Percentiles rank a stretch among this genome's conserved stretches.
phyloP scores from a whole-genome alignment of 2,797 vertebrate genomes.

The Taenioides sp. region DNA sequence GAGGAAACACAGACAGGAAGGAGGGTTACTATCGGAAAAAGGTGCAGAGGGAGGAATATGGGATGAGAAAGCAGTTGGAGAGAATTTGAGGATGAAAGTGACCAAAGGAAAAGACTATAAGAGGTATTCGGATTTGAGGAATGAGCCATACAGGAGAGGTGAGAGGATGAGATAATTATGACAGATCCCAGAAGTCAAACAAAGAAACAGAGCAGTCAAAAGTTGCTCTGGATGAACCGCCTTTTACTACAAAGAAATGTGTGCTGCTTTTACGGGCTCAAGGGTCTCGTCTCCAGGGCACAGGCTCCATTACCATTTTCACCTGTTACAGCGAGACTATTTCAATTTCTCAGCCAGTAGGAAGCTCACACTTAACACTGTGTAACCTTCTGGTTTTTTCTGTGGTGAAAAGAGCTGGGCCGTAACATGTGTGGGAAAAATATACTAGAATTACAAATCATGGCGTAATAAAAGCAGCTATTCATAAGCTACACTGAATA shows the following conservation, averaged over 20 bases:
- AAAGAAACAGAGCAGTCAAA: constrained; percentile 16
- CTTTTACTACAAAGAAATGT: constrained; percentile 42
- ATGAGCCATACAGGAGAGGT: constrained; percentile 23
- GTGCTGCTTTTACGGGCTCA: constrained; percentile 45
- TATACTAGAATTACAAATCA: neutral
- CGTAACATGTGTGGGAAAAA: neutral
- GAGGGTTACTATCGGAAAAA: neutral
- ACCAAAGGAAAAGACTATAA: constrained; percentile 1
- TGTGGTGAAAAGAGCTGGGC: neutral
- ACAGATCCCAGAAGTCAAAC: constrained; percentile 22
- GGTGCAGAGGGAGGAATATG: neutral
- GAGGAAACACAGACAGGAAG: neutral
- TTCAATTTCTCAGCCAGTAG: neutral
- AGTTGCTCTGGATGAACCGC: constrained; percentile 29
- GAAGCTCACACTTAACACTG: constrained; percentile 8
- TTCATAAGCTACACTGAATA: too few relatives aligned
- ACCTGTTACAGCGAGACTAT: constrained; percentile 43
- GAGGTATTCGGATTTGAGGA: constrained; percentile 9
- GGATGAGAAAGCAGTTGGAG: neutral
- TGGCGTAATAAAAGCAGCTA: too few relatives aligned
- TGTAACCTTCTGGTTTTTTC: neutral
- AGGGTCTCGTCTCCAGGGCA: constrained; percentile 43
- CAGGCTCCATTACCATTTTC: constrained; percentile 45
- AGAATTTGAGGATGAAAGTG: constrained; percentile 12
- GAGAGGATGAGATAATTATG: constrained; percentile 29